These are phyloP conservation scores for Electrophaes corylata DNA, from an alignment of 2,888 invertebrate genomes.

Conservation along the genomic window DNA sequence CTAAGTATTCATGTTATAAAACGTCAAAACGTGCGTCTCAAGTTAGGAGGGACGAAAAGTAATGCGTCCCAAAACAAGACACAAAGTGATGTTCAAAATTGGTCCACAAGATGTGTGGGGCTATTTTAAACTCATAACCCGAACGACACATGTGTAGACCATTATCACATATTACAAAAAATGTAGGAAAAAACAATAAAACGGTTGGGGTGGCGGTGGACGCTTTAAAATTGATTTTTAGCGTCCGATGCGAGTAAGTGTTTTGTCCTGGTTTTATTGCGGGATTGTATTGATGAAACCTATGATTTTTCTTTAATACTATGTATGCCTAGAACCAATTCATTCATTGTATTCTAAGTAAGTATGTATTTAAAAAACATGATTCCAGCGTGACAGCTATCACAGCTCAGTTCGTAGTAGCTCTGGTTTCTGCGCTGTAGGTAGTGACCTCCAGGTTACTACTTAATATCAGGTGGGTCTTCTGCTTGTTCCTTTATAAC, in stretches of 20 bases:
- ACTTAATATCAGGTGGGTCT: too few species aligned
- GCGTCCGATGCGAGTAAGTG: conserved; percentile 43
- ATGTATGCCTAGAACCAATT: too few species aligned
- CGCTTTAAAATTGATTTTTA: conserved; percentile 74
- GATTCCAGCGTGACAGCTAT: too few species aligned
- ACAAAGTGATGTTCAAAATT: conserved; percentile 66
- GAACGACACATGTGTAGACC: conserved; percentile 82
- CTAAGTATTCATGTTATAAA: conserved; percentile 6
- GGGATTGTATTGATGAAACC: background rate
- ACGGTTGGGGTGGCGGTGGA: conserved; percentile 61
- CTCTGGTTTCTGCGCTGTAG: too few species aligned
- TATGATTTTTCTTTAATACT: background rate
- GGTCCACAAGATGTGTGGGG: conserved; percentile 69
- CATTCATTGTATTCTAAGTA: too few species aligned
- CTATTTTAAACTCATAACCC: conserved; percentile 84
- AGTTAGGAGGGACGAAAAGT: conserved; percentile 9
- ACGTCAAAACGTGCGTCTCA: conserved; percentile 19
- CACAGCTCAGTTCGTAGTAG: too few species aligned
- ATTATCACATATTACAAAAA: conserved; percentile 85
- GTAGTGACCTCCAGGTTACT: too few species aligned
- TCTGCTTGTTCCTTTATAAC: too few species aligned
- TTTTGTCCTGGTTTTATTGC: conserved; percentile 15
- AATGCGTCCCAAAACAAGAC: conserved; percentile 39
- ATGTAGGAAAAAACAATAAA: conserved; percentile 80
- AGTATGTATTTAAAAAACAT: too few species aligned